These are phyloP conservation scores for Sinonovacula constricta DNA, from an alignment of 1,140 invertebrate species.

Conservation along the genomic window DNA sequence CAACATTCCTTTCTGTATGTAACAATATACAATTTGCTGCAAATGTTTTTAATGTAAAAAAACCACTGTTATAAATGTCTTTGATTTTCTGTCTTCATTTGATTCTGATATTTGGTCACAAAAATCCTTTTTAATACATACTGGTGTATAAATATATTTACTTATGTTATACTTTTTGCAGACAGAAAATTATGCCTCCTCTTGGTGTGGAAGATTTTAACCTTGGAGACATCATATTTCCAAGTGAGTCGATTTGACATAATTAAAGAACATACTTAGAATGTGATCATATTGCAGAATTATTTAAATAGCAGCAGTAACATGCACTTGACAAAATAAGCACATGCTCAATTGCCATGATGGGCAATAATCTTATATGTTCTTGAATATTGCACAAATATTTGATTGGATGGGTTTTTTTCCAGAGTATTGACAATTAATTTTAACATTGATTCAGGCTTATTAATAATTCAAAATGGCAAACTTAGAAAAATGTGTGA, in stretches of 20 bases:
- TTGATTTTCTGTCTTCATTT: neutral
- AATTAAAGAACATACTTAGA: too few species aligned
- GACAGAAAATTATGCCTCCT: conserved; percentile 34
- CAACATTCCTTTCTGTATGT: too few species aligned
- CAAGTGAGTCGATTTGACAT: conserved; percentile 52
- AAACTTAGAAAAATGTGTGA: too few species aligned
- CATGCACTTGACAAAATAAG: neutral
- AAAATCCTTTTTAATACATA: neutral
- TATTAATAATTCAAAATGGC: too few species aligned
- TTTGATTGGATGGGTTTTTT: neutral
- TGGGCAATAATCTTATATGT: neutral
- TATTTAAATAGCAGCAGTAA: neutral
- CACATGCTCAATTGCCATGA: neutral
- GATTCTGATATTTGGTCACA: neutral
- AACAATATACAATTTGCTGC: too few species aligned
- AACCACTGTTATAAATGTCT: neutral
- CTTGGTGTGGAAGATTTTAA: conserved; percentile 46
- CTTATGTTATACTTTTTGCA: conserved; percentile 9
- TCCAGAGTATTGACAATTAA: too few species aligned
- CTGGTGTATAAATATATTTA: neutral
- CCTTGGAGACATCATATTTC: conserved; percentile 25
- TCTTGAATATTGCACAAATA: neutral
- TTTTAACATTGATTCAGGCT: too few species aligned
- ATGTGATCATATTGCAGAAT: too few species aligned
- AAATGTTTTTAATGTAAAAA: neutral